A percentile compares a stretch with the other conserved stretches of the same genome.
Conservation (phyloP, 2,888 invertebrate species). For the Pycnomerus fuliginosus region DNA sequence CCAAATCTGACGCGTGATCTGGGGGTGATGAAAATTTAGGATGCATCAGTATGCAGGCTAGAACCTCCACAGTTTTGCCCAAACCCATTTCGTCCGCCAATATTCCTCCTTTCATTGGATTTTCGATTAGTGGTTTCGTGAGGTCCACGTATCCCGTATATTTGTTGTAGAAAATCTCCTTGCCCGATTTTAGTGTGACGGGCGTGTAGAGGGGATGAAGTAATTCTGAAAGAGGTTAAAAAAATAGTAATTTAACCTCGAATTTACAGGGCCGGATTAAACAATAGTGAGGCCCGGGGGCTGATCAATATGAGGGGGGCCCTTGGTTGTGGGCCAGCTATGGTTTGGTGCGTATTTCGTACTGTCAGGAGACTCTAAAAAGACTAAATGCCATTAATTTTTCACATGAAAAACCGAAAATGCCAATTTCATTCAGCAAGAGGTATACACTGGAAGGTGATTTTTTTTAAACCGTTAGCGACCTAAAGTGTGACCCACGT, state of each 20-base stretch:
- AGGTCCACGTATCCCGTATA: constrained; percentile 52
- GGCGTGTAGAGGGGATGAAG: constrained; percentile 44
- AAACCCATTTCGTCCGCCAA: constrained; percentile 81
- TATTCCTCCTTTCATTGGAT: constrained; percentile 62
- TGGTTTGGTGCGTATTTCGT: too few species aligned
- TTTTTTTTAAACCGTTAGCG: too few species aligned
- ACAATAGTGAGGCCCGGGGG: too few species aligned
- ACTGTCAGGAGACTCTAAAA: too few species aligned
- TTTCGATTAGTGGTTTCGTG: constrained; percentile 44
- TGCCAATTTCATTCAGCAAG: too few species aligned
- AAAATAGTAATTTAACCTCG: constrained; percentile 2
- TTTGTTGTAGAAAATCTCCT: constrained; percentile 49
- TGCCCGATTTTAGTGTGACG: constrained; percentile 39
- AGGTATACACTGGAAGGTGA: too few species aligned
- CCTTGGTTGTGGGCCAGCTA: too few species aligned
- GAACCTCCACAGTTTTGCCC: constrained; percentile 76
- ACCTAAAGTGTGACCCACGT: too few species aligned
- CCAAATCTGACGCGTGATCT: neutral
- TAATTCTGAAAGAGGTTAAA: constrained; percentile 26
- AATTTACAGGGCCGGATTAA: too few species aligned
- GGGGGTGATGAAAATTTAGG: constrained; percentile 35
- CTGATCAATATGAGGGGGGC: too few species aligned
- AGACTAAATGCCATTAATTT: too few species aligned
- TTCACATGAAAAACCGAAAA: too few species aligned
- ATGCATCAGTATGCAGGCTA: constrained; percentile 65